phyloP scores from a whole-genome alignment of 2,888 invertebrate species.

The Zootermopsis nevadensis region DNA sequence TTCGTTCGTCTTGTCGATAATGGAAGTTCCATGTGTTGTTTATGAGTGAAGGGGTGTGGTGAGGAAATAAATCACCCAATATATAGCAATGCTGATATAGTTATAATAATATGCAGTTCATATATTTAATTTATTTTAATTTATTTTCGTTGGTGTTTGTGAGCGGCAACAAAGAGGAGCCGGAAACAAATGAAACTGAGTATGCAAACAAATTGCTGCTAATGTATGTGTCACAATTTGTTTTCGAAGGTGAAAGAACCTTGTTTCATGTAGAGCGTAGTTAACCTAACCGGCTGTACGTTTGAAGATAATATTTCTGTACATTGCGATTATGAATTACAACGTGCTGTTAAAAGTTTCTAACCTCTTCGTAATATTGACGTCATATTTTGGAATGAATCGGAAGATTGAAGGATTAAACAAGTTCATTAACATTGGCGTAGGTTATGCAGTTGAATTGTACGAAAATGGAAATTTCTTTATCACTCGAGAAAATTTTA shows the following conservation, averaged over 20 bases:
- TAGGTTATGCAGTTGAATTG: too few species aligned
- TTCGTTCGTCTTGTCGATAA: constrained; percentile 37
- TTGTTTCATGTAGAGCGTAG: neutral
- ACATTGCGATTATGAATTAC: neutral
- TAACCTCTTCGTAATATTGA: neutral
- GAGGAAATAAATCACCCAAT: constrained; percentile 11
- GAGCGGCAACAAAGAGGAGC: constrained; percentile 16
- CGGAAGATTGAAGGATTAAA: too few species aligned
- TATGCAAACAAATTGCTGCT: neutral
- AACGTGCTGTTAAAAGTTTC: neutral
- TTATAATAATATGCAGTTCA: neutral
- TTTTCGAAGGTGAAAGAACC: constrained; percentile 6
- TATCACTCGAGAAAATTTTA: too few species aligned
- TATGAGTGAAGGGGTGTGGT: constrained; percentile 45
- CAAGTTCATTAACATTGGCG: too few species aligned
- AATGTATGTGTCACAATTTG: neutral
- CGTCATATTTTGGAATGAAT: too few species aligned
- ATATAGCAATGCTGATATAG: neutral
- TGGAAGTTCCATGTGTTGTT: constrained; percentile 22
- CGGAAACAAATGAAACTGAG: constrained; percentile 41
- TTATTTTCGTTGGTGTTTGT: constrained; percentile 1
- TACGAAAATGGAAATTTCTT: too few species aligned
- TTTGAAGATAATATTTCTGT: neutral
- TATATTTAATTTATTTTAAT: constrained; percentile 9
- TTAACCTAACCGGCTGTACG: neutral